Evolutionary conservation across 2,888 invertebrate genomes (phyloP).

Genomic region (Leptinotarsa haldemani): DNA sequence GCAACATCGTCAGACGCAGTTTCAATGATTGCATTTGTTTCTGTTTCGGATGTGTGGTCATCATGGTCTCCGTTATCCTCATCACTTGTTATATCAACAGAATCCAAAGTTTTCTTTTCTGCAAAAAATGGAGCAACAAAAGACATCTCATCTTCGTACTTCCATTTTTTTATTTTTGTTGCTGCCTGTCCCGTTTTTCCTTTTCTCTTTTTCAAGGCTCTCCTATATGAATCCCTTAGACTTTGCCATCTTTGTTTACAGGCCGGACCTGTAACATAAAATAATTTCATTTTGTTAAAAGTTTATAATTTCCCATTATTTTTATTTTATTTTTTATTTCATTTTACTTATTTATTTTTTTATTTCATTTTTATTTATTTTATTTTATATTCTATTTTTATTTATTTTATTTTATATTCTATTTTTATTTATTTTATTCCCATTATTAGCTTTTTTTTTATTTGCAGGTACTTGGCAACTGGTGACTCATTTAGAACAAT

Average conservation of each 20-base stretch:
- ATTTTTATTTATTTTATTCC: too few relatives aligned
- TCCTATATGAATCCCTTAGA: slow-evolving; percentile 28
- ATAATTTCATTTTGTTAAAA: too few relatives aligned
- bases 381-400: too few relatives aligned
- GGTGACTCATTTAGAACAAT: slow-evolving; percentile 52
- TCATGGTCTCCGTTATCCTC: slow-evolving; percentile 3
- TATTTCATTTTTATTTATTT: too few relatives aligned
- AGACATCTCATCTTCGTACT: slow-evolving; percentile 37
- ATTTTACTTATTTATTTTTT: too few relatives aligned
- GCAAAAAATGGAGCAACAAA: slow-evolving; percentile 30
- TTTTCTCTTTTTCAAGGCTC: slow-evolving; percentile 34
- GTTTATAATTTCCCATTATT: too few relatives aligned
- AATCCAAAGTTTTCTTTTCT: slow-evolving; percentile 26
- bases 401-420: too few relatives aligned
- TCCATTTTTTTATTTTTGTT: slow-evolving; percentile 34
- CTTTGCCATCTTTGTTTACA: slow-evolving; percentile 34
- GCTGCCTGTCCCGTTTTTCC: slow-evolving; percentile 30
- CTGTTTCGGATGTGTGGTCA: slow-evolving; percentile 1
- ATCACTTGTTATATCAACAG: slow-evolving; percentile 29
- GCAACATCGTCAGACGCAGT: neutral
- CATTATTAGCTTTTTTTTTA: too few relatives aligned
- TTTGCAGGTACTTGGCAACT: slow-evolving; percentile 43
- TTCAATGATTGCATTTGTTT: slow-evolving; percentile 1
- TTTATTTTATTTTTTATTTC: too few relatives aligned
- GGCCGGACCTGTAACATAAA: slow-evolving; percentile 26